Base-by-base conservation (phyloP, 2,888 invertebrate genomes). In the Odiellus spinosus region DNA sequence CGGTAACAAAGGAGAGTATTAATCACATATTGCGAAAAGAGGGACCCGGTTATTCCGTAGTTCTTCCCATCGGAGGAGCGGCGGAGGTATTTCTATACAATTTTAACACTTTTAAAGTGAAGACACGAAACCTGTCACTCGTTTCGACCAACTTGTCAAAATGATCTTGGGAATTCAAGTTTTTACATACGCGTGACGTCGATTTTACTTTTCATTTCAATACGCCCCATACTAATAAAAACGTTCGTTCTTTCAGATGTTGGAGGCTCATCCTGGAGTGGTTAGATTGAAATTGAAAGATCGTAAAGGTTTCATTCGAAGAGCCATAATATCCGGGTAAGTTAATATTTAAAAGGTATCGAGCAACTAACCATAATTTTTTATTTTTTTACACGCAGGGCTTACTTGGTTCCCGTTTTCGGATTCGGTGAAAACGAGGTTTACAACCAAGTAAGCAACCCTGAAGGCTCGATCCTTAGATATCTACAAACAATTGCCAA, bases 351-450 rank as follows among this genome's bases (percentile, higher is more conserved):
- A n/a, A n/a, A n/a, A n/a, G n/a, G n/a, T n/a, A n/a, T n/a, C n/a
- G n/a, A n/a, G n/a, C n/a, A n/a, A n/a, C n/a, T n/a, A n/a, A n/a
- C n/a, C n/a, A n/a, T n/a, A n/a, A n/a, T n/a, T n/a, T n/a, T n/a
- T n/a, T n/a, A n/a, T n/a, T n/a, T n/a, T n/a, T 11, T 38, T 38
- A 5, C 38, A 11, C 14, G 3, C 6, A 38, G 38, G 4, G 38
- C 38, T 15, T 38, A 6, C 15, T 17, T 91, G 48, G 87, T 91
- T 0, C 91, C 91, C 1, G 81, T 84, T 0, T 78, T 86, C 60
- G 80, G 83, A 0, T 91, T 91, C 64, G 90, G 90, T 0, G 91
- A 91, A 67, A 81, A 81, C 0, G 84, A 88, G 59, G 67, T 87
- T 8, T 90, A 78, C 64, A 75, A 78, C 54, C 86, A 88, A 55